These are phyloP conservation scores for Pelagia noctiluca DNA, from an alignment of 30 jellyfish, hydroid and myxozoan genomes.

Conservation along the genomic window DNA sequence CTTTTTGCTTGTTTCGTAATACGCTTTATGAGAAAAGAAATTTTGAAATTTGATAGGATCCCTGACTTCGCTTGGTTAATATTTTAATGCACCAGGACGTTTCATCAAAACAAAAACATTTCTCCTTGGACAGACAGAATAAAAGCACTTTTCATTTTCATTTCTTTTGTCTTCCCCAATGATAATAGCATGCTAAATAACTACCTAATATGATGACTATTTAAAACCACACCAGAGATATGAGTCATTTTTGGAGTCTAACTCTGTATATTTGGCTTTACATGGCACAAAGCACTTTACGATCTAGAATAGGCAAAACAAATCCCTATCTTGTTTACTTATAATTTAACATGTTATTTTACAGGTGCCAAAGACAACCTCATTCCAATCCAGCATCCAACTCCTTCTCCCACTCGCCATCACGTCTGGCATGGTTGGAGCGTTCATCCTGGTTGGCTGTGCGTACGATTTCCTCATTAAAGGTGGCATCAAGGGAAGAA, in stretches of 20 bases:
- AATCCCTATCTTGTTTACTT: too few species aligned
- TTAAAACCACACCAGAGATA: not conserved
- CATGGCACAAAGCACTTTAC: not conserved
- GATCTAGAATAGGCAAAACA: not conserved
- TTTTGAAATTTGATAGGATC: too few species aligned
- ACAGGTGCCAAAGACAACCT: not conserved
- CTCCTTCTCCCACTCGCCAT: constrained; percentile 10
- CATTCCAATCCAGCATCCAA: not conserved
- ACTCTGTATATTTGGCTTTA: not conserved
- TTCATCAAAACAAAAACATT: too few species aligned
- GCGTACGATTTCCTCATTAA: constrained; percentile 5
- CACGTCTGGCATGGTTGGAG: constrained; percentile 24
- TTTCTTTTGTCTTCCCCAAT: too few species aligned
- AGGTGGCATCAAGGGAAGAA: too few species aligned
- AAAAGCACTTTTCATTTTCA: too few species aligned
- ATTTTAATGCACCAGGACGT: too few species aligned
- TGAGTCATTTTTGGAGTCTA: not conserved
- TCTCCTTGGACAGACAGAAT: too few species aligned
- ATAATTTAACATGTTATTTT: not conserved
- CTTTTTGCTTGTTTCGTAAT: too few species aligned
- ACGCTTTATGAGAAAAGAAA: too few species aligned
- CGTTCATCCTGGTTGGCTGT: constrained; percentile 3
- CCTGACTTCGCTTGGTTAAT: too few species aligned
- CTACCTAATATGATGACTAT: not conserved
- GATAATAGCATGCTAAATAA: too few species aligned